Conservation (phyloP, 2,888 invertebrate genomes). For the Taphrorychus bicolor region DNA sequence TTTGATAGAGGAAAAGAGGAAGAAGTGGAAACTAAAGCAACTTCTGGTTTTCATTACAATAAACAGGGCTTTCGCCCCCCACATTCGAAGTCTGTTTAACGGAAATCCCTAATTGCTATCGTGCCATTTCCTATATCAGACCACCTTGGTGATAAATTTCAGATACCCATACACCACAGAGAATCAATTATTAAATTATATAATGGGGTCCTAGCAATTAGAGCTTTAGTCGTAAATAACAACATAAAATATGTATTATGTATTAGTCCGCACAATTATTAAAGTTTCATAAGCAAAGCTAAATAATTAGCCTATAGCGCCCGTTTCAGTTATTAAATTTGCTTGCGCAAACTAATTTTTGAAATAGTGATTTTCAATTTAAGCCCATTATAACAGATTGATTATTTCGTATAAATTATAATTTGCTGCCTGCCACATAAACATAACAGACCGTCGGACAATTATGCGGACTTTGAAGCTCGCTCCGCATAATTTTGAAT, state of each 20-base stretch:
- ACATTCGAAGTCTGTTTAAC: no score
- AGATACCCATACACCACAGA: no score
- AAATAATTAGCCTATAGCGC: background rate
- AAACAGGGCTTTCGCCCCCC: no score
- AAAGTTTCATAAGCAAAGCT: background rate
- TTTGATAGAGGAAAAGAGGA: no score
- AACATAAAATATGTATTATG: background rate
- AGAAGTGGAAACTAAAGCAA: no score
- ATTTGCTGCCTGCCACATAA: conserved; percentile 2
- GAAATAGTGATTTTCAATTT: conserved; percentile 5
- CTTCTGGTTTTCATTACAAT: no score
- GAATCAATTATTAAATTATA: background rate
- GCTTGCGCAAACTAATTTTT: background rate
- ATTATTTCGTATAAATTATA: conserved; percentile 6
- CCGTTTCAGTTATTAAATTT: background rate
- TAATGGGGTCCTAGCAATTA: background rate
- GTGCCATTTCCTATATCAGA: no score
- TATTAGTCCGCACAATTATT: background rate
- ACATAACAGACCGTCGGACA: background rate
- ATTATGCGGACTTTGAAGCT: background rate
- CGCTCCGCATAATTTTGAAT: background rate
- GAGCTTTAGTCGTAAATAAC: background rate
- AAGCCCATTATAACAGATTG: background rate
- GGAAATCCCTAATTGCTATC: no score
- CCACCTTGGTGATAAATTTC: no score